phyloP scores from a whole-genome alignment of 1,140 invertebrate genomes.

The Watersipora subatra region DNA sequence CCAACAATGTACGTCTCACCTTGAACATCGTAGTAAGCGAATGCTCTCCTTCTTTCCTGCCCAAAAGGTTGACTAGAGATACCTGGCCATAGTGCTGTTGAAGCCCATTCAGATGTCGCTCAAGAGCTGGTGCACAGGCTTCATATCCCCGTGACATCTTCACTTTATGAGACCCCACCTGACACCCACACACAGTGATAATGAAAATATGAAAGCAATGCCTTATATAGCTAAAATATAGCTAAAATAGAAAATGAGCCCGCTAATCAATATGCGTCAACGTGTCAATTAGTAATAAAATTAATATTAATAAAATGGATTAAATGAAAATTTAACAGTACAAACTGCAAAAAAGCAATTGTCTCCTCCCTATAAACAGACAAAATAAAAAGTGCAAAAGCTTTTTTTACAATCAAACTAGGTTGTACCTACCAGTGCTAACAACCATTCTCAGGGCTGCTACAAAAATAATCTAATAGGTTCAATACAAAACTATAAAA shows the following conservation, averaged over 20 bases:
- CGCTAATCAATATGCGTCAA: not conserved
- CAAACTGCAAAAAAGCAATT: too few relatives aligned
- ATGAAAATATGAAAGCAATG: constrained; percentile 1
- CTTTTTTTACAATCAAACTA: too few relatives aligned
- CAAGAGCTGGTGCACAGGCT: constrained; percentile 75
- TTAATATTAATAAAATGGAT: too few relatives aligned
- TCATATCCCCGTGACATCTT: constrained; percentile 88
- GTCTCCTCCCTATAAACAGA: too few relatives aligned
- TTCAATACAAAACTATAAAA: too few relatives aligned
- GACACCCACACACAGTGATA: constrained; percentile 15
- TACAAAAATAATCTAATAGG: too few relatives aligned
- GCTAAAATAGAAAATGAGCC: not conserved
- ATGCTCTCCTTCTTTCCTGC: constrained; percentile 90
- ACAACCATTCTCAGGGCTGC: too few relatives aligned
- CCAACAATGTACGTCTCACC: too few relatives aligned
- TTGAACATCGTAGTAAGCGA: constrained; percentile 86
- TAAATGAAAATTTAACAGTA: too few relatives aligned
- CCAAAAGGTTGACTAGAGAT: constrained; percentile 74
- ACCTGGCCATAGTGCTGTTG: constrained; percentile 81
- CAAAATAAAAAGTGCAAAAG: too few relatives aligned
- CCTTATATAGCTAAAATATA: constrained; percentile 6
- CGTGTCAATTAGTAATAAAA: too few relatives aligned
- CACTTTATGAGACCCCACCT: constrained; percentile 95
- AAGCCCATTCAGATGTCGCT: constrained; percentile 73
- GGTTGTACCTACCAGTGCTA: too few relatives aligned